Evolutionary conservation across 2,113 vertebrate genomes (phyloP).

Genomic region (Forbesichthys papilliferus): DNA sequence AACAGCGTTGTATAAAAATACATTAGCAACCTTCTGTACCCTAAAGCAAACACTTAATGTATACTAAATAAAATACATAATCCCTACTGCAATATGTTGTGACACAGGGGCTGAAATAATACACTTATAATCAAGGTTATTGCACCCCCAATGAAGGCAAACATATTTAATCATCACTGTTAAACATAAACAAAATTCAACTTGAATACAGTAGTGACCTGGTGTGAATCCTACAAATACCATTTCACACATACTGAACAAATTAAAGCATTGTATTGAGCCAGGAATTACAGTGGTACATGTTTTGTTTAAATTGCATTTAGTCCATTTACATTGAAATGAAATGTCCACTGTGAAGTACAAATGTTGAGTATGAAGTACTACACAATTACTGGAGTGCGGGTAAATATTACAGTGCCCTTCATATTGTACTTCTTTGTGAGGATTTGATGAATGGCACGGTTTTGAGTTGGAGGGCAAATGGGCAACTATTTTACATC

Average conservation of each 20-base stretch:
- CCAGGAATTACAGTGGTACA: background rate
- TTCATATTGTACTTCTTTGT: background rate
- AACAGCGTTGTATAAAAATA: constrained; percentile 32
- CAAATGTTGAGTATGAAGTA: background rate
- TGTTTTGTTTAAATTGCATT: background rate
- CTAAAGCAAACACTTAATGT: constrained; percentile 2
- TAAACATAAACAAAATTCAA: constrained; percentile 2
- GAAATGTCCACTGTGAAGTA: background rate
- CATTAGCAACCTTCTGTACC: constrained; percentile 8
- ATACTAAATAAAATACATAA: constrained; percentile 22
- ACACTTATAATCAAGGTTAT: constrained; percentile 9
- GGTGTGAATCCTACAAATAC: background rate
- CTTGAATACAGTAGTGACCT: too few relatives aligned
- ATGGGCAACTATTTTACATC: background rate
- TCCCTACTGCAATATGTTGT: constrained; percentile 17
- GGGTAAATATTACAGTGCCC: background rate
- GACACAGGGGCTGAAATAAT: constrained; percentile 22
- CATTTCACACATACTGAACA: background rate
- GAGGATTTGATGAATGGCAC: constrained; percentile 13
- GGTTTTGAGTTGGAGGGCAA: constrained; percentile 11
- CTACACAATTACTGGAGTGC: background rate
- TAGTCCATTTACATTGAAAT: too few relatives aligned
- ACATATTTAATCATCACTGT: constrained; percentile 17
- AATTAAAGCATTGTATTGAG: background rate
- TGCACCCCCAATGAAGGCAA: constrained; percentile 27